phyloP scores from a whole-genome alignment of 1,140 invertebrate genomes.

The Tetramorium alpestre region DNA sequence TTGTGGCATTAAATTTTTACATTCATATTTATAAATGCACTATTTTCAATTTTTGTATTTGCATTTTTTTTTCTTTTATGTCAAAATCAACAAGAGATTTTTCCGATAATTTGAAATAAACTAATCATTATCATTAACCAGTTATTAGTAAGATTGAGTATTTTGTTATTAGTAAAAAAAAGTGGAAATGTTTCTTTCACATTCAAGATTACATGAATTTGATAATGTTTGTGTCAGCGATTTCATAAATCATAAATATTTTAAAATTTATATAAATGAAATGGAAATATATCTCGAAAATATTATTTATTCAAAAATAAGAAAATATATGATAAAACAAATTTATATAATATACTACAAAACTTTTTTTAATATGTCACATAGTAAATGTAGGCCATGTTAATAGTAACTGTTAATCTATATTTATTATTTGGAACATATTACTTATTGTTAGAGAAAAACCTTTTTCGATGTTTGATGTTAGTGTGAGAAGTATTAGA shows the following conservation, averaged over 20 bases:
- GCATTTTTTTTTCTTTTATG: constrained; percentile 37
- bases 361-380: neutral
- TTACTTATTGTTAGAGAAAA: neutral
- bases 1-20: constrained; percentile 60
- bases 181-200: neutral
- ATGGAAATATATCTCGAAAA: neutral
- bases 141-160: neutral
- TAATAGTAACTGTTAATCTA: constrained; percentile 19
- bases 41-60: constrained; percentile 54
- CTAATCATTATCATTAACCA: neutral
- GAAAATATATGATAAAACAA: neutral
- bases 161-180: neutral
- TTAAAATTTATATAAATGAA: neutral
- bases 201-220: neutral
- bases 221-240: too few species aligned
- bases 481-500: neutral
- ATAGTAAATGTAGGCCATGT: constrained; percentile 45
- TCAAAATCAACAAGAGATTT: constrained; percentile 9
- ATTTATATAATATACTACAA: neutral
- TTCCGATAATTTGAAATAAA: constrained; percentile 1
- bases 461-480: neutral
- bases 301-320: constrained; percentile 33
- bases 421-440: constrained; percentile 40
- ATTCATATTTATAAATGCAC: constrained; percentile 59
- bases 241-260: constrained; percentile 12